Evolutionary conservation across 1,140 invertebrate genomes (phyloP), one percentile per base, ranked within the genome.

Genomic region (Procambarus clarkii): DNA sequence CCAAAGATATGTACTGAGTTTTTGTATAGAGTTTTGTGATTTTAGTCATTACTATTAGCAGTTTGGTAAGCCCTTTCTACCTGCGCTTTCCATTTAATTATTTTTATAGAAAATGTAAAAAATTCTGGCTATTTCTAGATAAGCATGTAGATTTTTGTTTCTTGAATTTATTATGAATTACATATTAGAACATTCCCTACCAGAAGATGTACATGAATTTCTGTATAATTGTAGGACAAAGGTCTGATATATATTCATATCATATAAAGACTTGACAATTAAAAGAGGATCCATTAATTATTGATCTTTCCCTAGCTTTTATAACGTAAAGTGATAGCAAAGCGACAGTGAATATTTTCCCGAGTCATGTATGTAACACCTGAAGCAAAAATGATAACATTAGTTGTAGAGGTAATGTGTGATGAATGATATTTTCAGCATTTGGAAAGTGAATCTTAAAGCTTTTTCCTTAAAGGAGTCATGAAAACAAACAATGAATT

Each of bases 121-220:
- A 82, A 34, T 58, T 60, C 15, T 82, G 24, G 48, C 18, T 60
- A 44, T 82, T 58, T 82, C 21, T 21, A 60, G 54, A 82, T 60
- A 50, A 11, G 24, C 46, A 80, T 69, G 58, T 83, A 83, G 81
- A 83, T 24, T 69, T 44, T 45, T 83, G 81, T 69, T 69, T 44
- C 34, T 34, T 83, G 81, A 60, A n/a, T 83, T 83, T 46, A 54
- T 83, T 46, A 45, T 71, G 60, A 45, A 83, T 45, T 69, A 69
- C 45, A 45, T 46, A 83, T 83, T 83, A 83, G 81, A 83, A 83
- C 81, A 83, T 83, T 83, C 81, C 81, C 81, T 60, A 69, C 54
- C 81, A 83, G 58, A 83, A 83, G 50, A 34, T 74, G 69, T 74
- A 83, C 81, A 83, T 64, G n/a, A 21, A 58, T 83, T 44, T 48